Conservation (phyloP, 2,888 invertebrate species). For the Teleogryllus oceanicus region DNA sequence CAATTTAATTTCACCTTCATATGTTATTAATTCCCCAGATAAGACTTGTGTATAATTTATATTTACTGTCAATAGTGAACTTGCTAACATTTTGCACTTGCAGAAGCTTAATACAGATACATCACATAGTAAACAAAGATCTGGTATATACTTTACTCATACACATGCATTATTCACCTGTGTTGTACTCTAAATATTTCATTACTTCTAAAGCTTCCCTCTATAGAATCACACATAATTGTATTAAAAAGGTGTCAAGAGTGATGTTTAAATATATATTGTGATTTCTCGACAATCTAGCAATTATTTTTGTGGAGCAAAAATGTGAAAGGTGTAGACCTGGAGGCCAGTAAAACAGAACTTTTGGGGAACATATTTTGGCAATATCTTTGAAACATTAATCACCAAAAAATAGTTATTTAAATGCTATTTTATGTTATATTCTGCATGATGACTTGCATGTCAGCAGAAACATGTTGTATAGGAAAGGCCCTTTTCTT, state of each 20-base stretch:
- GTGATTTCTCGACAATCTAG: conserved; percentile 6
- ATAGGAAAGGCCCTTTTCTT: not conserved
- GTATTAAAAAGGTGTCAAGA: conserved; percentile 5
- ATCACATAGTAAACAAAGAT: not conserved
- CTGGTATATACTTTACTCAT: not conserved
- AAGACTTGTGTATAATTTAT: no score
- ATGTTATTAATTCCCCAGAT: no score
- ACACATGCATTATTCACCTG: not conserved
- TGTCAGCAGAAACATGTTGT: not conserved
- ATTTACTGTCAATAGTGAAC: no score
- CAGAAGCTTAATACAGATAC: not conserved
- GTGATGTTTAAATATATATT: not conserved
- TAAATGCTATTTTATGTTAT: not conserved
- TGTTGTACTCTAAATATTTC: not conserved
- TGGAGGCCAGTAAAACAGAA: no score
- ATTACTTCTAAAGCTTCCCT: not conserved
- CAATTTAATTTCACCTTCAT: no score
- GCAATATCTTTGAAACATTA: no score
- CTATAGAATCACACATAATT: not conserved
- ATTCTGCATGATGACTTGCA: not conserved
- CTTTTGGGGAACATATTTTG: no score
- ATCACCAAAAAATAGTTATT: no score
- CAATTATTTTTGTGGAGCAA: not conserved
- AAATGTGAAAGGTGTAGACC: no score
- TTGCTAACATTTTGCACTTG: no score